Evolutionary conservation across 2,888 invertebrate genomes (phyloP).

Genomic region (Rotaria sp.): DNA sequence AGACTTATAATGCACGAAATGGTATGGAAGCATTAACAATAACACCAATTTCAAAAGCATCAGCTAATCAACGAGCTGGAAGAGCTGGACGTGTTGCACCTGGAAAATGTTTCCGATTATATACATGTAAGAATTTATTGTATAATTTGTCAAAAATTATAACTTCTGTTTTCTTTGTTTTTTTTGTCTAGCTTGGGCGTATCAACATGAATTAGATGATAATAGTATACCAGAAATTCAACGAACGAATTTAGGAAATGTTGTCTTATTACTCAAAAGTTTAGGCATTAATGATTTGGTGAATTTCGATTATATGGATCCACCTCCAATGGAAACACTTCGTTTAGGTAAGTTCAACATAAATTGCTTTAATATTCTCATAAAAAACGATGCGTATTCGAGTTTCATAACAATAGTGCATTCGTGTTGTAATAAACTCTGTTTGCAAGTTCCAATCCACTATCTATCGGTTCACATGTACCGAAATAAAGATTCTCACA

Average conservation of each 20-base stretch:
- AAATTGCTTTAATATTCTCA: too few relatives aligned
- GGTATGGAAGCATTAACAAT: conserved; percentile 97
- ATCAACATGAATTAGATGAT: conserved; percentile 92
- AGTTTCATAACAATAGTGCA: too few relatives aligned
- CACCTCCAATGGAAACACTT: conserved; percentile 65
- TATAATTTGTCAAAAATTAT: not conserved
- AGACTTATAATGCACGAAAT: conserved; percentile 89
- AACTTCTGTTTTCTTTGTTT: not conserved
- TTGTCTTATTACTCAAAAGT: conserved; percentile 88
- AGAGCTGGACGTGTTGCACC: conserved; percentile 82
- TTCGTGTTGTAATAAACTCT: too few relatives aligned
- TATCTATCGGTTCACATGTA: too few relatives aligned
- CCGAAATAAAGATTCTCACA: too few relatives aligned
- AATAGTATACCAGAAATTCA: conserved; percentile 97
- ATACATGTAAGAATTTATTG: conserved; percentile 61
- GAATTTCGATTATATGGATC: conserved; percentile 95
- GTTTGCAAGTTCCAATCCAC: too few relatives aligned
- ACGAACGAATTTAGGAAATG: conserved; percentile 91
- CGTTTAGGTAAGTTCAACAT: not conserved
- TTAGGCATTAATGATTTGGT: conserved; percentile 92
- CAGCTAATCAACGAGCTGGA: conserved; percentile 93
- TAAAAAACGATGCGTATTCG: too few relatives aligned
- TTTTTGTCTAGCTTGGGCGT: conserved; percentile 73
- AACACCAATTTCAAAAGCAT: conserved; percentile 89
- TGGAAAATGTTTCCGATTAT: conserved; percentile 93